Evolutionary conservation across 1,140 invertebrate species (phyloP), one percentile per base, ranked within the genome.

Genomic region (Tetragnatha versicolor): DNA sequence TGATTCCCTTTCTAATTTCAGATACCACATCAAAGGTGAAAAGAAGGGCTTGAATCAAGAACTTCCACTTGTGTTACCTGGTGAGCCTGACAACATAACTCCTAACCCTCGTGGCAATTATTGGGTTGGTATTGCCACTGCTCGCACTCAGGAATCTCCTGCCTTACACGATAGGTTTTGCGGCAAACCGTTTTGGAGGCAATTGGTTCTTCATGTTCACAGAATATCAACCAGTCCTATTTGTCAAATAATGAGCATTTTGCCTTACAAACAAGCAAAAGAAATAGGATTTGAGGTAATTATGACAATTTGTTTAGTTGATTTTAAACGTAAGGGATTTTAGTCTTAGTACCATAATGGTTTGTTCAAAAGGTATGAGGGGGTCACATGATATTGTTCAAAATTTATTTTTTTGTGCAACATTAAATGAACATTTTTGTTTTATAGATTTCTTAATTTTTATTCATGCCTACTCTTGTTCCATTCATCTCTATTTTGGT

Each of bases 51-150:
- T 88, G 76, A 83, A 84, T 2, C 4, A n/a, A 17, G 93, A 94
- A 83, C 85, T 93, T 0, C 92, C 95, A 82, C 82, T 91, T n/a
- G 90, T 92, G 58, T 86, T 96, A 75, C 93, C 94, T 58, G 94
- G 94, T 82, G 69, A 88, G 7, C 92, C 93, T n/a, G 94, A 96
- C 84, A 95, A 94, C 84, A 84, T 95, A 35, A 88, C 91, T 47
- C 85, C 86, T 0, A 91, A 91, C 83, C 89, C 87, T 25, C 85
- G 89, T 31, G 91, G 90, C 33, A 92, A 91, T 9, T 90, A 93
- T 81, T 88, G 92, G 75, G 87, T 93, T 0, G 87, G 88, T 2
- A 82, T 94, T 14, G 85, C 91, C 12, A 39, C 83, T 0, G 84
- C 86, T 9, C 84, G 87, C 25, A 76, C 82, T 37, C 75, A 81